Evolutionary conservation across 2,797 vertebrate genomes (phyloP).

Genomic region (Enteromius treurensis): DNA sequence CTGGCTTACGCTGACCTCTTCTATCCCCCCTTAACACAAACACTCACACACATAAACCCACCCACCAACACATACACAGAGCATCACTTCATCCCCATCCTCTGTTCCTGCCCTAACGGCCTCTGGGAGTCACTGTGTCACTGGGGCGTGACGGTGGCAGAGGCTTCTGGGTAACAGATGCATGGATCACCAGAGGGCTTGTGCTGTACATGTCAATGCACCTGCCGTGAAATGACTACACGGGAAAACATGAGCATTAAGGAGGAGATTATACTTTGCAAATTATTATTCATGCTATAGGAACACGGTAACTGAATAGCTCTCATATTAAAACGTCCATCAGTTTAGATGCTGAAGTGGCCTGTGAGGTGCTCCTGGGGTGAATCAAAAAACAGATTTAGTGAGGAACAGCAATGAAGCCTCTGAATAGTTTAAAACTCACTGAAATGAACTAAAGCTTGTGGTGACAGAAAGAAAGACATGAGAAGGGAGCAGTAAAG

Average conservation of each 20-base stretch:
- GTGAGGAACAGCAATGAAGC: background rate
- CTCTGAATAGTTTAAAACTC: background rate
- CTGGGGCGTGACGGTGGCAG: constrained; percentile 66
- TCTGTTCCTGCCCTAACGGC: constrained; percentile 62
- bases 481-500: background rate
- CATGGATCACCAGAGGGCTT: constrained; percentile 62
- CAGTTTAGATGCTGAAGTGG: background rate
- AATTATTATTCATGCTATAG: constrained; percentile 45
- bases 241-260: constrained; percentile 44
- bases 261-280: constrained; percentile 42
- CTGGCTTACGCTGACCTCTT: constrained; percentile 83
- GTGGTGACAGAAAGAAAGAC: background rate
- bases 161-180: constrained; percentile 65
- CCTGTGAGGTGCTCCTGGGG: background rate
- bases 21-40: constrained; percentile 65
- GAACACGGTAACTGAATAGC: constrained; percentile 4
- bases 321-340: constrained; percentile 16
- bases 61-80: constrained; percentile 61
- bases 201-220: constrained; percentile 66
- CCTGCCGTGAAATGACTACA: constrained; percentile 62
- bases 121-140: constrained; percentile 67
- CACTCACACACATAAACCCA: constrained; percentile 67
- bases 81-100: constrained; percentile 66
- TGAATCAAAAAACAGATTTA: constrained; percentile 18
- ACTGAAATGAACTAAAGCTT: background rate